A percentile compares a stretch with the other conserved stretches of the same genome.
phyloP scores from a whole-genome alignment of 2,113 vertebrate species.

The Rhinoptilus africanus region DNA sequence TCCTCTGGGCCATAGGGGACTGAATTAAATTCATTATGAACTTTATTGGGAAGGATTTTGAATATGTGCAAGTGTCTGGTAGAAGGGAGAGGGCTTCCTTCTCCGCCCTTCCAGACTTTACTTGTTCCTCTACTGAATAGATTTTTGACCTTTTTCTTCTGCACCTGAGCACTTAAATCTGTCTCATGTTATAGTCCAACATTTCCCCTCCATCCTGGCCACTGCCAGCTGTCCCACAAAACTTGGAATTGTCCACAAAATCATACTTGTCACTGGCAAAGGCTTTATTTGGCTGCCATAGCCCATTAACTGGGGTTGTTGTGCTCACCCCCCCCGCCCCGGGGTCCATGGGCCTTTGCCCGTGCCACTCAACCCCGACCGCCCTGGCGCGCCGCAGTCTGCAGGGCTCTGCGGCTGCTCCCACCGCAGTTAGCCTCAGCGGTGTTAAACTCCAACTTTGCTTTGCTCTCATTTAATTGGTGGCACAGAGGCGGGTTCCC shows the following conservation, averaged over 20 bases:
- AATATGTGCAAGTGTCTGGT: conserved; percentile 1
- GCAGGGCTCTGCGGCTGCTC: not conserved
- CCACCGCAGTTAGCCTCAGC: not conserved
- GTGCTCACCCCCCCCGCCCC: not conserved
- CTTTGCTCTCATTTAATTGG: conserved; percentile 36
- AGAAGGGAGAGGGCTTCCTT: not conserved
- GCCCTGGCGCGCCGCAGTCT: not conserved
- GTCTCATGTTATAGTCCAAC: not conserved
- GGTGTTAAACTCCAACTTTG: not conserved
- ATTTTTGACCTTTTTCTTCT: not conserved
- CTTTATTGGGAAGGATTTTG: conserved; percentile 56
- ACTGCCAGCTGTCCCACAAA: not conserved
- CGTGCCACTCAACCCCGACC: not conserved
- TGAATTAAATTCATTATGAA: conserved; percentile 57
- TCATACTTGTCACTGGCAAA: not conserved
- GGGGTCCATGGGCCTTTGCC: not conserved
- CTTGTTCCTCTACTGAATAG: not conserved
- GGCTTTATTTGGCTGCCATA: not conserved
- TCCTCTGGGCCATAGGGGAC: conserved; percentile 42
- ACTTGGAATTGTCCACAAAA: not conserved
- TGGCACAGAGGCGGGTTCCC: not conserved
- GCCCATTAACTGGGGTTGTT: not conserved
- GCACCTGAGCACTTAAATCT: not conserved
- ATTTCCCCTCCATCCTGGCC: not conserved
- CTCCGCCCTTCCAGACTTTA: not conserved